These are phyloP conservation scores for Psittacula derbiana DNA, from an alignment of 2,797 vertebrate genomes.

Conservation along the genomic window DNA sequence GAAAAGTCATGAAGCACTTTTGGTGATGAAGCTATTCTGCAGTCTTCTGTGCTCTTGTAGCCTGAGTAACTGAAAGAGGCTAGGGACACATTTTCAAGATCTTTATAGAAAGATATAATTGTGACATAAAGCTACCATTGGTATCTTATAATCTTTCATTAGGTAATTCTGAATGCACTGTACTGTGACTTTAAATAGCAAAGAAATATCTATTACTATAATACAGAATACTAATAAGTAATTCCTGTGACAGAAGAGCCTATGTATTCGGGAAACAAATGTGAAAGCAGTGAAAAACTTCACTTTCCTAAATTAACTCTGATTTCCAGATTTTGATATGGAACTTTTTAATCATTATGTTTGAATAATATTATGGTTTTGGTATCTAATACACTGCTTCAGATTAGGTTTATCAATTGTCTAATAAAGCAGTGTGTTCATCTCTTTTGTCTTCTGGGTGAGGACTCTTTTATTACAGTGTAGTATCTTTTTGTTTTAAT, in stretches of 20 bases:
- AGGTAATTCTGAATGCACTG: neutral
- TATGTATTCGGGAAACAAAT: neutral
- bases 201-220: neutral
- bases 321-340: neutral
- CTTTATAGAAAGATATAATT: neutral
- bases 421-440: conserved; percentile 19
- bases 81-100: neutral
- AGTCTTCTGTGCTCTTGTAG: neutral
- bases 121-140: neutral
- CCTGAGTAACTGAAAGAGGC: neutral
- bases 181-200: conserved; percentile 3
- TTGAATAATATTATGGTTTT: neutral
- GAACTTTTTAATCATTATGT: neutral
- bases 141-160: neutral
- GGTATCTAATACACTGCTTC: neutral
- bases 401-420: conserved; percentile 17
- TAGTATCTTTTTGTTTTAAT: conserved; percentile 63
- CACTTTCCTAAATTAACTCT: neutral
- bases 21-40: neutral
- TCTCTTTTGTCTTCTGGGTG: conserved; percentile 43
- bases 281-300: neutral
- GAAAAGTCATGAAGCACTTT: neutral
- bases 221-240: neutral
- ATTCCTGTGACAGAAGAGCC: neutral
- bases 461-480: conserved; percentile 36